Conservation (phyloP, 2,113 vertebrate genomes). For the Polyodon spathula region DNA sequence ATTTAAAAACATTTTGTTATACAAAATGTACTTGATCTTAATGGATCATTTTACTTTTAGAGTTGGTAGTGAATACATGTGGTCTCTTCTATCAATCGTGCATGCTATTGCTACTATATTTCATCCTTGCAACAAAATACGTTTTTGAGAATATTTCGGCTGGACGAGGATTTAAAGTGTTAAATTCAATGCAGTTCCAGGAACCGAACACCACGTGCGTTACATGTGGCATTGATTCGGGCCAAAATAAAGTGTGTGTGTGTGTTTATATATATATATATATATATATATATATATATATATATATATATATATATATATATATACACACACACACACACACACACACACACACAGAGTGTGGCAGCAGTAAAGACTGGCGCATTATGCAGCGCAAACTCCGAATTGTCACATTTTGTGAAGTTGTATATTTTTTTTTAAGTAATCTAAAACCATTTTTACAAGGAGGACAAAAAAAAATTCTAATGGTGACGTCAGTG, state of each 20-base stretch:
- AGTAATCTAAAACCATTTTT: not conserved
- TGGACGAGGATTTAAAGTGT: conserved; percentile 18
- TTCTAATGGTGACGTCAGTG: conserved; percentile 22
- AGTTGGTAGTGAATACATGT: no score
- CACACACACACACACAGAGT: no score
- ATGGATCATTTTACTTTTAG: no score
- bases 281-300: no score
- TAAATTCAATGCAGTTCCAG: conserved; percentile 33
- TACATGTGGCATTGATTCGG: conserved; percentile 32
- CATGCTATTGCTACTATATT: no score
- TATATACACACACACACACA: not conserved
- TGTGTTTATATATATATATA: no score
- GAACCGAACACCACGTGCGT: conserved; percentile 42
- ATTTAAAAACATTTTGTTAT: no score
- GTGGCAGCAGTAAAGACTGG: not conserved
- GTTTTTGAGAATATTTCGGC: not conserved
- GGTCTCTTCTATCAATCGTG: no score
- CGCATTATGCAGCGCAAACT: not conserved
- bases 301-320: no score
- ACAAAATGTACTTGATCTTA: no score
- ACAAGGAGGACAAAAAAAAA: not conserved
- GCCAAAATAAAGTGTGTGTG: conserved; percentile 1
- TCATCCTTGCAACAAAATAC: no score
- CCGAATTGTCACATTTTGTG: not conserved
- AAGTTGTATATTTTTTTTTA: not conserved